Evolutionary conservation across 2,888 invertebrate species (phyloP).

Genomic region (Torymus tubicola): DNA sequence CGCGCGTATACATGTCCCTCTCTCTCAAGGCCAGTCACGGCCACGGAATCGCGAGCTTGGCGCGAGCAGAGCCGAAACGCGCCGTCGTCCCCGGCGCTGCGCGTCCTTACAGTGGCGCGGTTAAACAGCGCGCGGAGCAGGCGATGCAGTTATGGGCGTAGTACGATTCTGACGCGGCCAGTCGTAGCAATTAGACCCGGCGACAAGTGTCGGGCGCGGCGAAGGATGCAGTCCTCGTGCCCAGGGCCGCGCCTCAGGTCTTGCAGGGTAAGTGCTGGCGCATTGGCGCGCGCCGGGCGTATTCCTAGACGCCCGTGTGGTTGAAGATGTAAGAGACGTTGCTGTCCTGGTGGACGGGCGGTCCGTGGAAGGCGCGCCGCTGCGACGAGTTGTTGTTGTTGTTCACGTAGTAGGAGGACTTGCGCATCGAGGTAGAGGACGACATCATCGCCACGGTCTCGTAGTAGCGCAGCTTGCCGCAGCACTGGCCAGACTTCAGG

Average conservation of each 20-base stretch:
- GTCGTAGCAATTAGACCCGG: background rate
- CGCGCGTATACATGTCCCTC: no score
- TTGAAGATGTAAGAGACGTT: slow-evolving; percentile 82
- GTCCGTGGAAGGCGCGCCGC: slow-evolving; percentile 74
- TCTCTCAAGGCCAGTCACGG: no score
- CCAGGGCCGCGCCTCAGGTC: no score
- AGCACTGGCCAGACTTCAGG: slow-evolving; percentile 90
- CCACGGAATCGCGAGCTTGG: no score
- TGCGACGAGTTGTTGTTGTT: slow-evolving; percentile 79
- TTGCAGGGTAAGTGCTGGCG: background rate
- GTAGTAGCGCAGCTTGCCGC: slow-evolving; percentile 90
- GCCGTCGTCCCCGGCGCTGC: no score
- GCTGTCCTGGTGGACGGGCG: slow-evolving; percentile 79
- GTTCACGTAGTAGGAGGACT: slow-evolving; percentile 90
- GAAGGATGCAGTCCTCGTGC: no score
- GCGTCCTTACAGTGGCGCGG: no score
- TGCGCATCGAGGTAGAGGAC: slow-evolving; percentile 89
- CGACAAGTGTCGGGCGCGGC: background rate
- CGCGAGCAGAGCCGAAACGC: no score
- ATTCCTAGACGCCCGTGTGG: slow-evolving; percentile 84
- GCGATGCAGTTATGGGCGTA: no score
- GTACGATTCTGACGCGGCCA: no score
- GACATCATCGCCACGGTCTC: slow-evolving; percentile 92
- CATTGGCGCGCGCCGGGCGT: background rate
- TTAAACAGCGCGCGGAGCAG: no score